Percentiles rank a stretch among this genome's conserved stretches.
Evolutionary conservation across 2,888 invertebrate species (phyloP).

Genomic region (Aporophyla lueneburgensis): DNA sequence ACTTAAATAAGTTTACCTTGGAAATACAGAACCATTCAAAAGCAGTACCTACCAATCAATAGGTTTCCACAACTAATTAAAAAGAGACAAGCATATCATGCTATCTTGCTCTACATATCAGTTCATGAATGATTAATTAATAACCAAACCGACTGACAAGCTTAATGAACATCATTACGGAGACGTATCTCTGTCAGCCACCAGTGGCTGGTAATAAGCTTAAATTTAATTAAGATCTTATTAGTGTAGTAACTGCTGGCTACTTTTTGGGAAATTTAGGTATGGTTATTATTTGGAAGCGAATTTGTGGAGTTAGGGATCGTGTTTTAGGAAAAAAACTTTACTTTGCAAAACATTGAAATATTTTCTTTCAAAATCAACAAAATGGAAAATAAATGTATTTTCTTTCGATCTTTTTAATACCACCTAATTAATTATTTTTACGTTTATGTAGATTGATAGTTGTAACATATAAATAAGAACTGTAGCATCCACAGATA

Average conservation of each 20-base stretch:
- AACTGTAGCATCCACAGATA: too few relatives aligned
- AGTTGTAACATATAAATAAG: background rate
- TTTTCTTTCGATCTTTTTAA: background rate
- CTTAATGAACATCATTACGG: constrained; percentile 44
- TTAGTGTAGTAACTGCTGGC: background rate
- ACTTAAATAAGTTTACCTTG: background rate
- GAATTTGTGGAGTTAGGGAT: background rate
- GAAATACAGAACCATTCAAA: background rate
- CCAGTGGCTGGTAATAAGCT: constrained; percentile 39
- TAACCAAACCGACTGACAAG: constrained; percentile 13
- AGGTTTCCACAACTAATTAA: constrained; percentile 13
- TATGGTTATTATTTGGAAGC: background rate
- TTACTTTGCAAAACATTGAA: background rate
- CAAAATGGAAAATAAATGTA: background rate
- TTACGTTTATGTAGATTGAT: background rate
- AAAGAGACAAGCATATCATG: background rate
- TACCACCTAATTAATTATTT: background rate
- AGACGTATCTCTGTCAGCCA: constrained; percentile 24
- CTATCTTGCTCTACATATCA: constrained; percentile 6
- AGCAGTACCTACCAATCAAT: constrained; percentile 1
- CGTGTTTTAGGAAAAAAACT: background rate
- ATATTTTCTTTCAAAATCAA: background rate
- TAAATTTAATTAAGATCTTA: constrained; percentile 15
- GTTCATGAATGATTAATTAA: constrained; percentile 43
- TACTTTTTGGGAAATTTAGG: background rate